Evolutionary conservation across 2,888 invertebrate species (phyloP).

Genomic region (Torymus auratus): DNA sequence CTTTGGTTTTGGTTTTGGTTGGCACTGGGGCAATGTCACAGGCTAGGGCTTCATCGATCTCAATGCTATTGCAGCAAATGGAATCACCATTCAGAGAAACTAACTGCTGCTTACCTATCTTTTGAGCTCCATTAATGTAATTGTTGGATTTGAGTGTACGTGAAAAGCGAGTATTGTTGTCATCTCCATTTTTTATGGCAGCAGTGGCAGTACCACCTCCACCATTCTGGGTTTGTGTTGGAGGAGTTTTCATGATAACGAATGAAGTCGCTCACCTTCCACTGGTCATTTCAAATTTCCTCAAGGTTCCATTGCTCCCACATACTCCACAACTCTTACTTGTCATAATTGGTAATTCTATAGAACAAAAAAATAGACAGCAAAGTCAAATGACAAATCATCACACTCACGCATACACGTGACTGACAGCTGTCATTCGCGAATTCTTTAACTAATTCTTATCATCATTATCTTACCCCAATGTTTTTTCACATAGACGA

Average conservation of each 20-base stretch:
- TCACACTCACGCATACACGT: slow-evolving; percentile 1
- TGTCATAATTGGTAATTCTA: slow-evolving; percentile 42
- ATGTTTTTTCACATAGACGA: background rate
- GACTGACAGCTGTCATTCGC: slow-evolving; percentile 49
- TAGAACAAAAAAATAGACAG: slow-evolving; percentile 8
- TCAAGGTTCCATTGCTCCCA: slow-evolving; percentile 18
- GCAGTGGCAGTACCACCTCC: slow-evolving; percentile 38
- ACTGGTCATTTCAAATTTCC: slow-evolving; percentile 19
- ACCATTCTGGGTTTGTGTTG: slow-evolving; percentile 57
- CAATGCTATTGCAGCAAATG: slow-evolving; percentile 70
- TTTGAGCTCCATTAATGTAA: slow-evolving; percentile 48
- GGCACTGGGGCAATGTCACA: slow-evolving; percentile 68
- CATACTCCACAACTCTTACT: background rate
- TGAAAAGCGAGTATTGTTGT: slow-evolving; percentile 35
- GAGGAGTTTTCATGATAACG: slow-evolving; percentile 63
- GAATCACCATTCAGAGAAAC: slow-evolving; percentile 71
- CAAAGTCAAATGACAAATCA: background rate
- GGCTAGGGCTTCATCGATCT: slow-evolving; percentile 69
- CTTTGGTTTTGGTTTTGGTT: slow-evolving; percentile 66
- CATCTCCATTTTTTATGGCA: slow-evolving; percentile 50
- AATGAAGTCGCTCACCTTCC: slow-evolving; percentile 34
- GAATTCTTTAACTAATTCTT: background rate
- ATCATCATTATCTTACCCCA: background rate
- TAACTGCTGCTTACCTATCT: slow-evolving; percentile 68
- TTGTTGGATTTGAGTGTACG: slow-evolving; percentile 43